Conservation (phyloP, 2,113 vertebrate species). For the Albula glossodonta region DNA sequence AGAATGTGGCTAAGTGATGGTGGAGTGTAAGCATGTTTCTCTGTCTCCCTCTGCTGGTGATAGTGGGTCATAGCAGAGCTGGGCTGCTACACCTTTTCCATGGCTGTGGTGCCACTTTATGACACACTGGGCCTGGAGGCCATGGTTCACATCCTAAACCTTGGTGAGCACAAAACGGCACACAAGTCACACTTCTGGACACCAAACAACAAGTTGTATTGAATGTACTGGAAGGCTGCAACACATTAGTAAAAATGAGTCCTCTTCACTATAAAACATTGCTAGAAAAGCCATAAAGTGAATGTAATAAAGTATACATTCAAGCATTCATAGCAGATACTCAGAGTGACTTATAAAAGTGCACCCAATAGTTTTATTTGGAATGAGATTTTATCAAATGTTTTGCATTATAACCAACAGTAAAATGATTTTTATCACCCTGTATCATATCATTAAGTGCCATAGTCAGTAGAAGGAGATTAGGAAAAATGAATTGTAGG, state of each 20-base stretch:
- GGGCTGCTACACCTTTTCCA: conserved; percentile 76
- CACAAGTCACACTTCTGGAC: background rate
- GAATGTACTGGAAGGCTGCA: background rate
- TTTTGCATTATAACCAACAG: no score
- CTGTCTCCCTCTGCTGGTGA: conserved; percentile 70
- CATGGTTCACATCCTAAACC: conserved; percentile 73
- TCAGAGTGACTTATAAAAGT: no score
- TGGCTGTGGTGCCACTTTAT: conserved; percentile 75
- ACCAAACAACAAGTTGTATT: background rate
- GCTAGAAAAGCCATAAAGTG: background rate
- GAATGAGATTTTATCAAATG: no score
- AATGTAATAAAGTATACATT: no score
- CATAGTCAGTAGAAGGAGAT: no score
- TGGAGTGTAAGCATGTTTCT: conserved; percentile 37
- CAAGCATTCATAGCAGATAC: no score
- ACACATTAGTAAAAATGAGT: background rate
- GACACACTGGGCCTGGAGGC: conserved; percentile 74
- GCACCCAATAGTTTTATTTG: no score
- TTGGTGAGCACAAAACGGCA: conserved; percentile 54
- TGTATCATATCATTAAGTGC: no score
- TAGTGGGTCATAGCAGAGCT: conserved; percentile 76
- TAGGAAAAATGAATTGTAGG: no score
- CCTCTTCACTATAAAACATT: background rate
- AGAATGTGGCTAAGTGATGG: background rate
- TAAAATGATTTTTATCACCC: no score